phyloP scores from a whole-genome alignment of 2,113 vertebrate species.

The Alosa alosa region DNA sequence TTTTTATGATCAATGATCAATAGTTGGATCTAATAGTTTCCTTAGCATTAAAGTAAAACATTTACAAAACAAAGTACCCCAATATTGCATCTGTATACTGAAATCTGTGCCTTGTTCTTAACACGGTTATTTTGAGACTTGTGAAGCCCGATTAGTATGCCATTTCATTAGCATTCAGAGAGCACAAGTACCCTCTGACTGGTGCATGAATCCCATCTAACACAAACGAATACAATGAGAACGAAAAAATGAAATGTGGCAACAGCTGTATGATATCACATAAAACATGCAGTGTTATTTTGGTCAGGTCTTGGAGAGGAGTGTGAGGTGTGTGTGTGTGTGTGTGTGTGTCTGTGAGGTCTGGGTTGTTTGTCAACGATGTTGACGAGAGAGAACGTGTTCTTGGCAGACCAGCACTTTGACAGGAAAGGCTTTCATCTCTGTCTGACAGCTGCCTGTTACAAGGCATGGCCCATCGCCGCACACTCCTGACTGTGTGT shows the following conservation, averaged over 20 bases:
- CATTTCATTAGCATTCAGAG: not conserved
- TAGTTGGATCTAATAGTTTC: too few relatives aligned
- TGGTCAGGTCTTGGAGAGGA: not conserved
- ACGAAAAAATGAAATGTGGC: not conserved
- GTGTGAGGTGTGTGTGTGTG: not conserved
- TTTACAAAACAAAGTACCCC: too few relatives aligned
- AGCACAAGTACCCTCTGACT: not conserved
- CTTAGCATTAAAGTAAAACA: too few relatives aligned
- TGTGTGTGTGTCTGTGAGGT: constrained; percentile 14
- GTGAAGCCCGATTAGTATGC: not conserved
- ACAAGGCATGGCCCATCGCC: constrained; percentile 20
- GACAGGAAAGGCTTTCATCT: constrained; percentile 41
- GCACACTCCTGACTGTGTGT: constrained; percentile 2
- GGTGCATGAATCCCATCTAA: not conserved
- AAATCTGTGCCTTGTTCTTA: not conserved
- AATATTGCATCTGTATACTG: not conserved
- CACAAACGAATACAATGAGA: not conserved
- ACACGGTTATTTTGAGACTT: not conserved
- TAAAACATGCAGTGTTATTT: constrained; percentile 1
- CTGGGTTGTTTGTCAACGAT: constrained; percentile 23
- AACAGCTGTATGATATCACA: constrained; percentile 3
- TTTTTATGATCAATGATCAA: too few relatives aligned
- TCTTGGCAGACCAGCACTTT: constrained; percentile 33
- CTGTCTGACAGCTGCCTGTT: constrained; percentile 40
- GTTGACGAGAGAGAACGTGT: constrained; percentile 27